Conservation (phyloP, 2,113 vertebrate species). For the Accipiter cooperii region DNA sequence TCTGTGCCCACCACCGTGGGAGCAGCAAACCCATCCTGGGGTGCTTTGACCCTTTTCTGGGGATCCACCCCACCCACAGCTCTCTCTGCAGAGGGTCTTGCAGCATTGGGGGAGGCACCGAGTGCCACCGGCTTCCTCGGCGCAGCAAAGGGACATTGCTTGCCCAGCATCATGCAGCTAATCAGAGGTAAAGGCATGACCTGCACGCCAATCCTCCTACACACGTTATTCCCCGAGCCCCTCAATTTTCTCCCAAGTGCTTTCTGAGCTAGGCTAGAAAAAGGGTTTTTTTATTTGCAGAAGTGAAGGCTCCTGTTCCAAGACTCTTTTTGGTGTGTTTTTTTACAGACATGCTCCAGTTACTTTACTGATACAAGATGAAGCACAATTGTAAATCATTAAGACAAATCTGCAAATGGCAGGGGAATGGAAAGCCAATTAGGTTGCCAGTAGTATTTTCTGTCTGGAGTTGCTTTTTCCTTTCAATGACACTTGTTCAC, state of each 20-base stretch:
- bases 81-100: neutral
- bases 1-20: neutral
- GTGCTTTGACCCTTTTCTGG: neutral
- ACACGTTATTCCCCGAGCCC: too few relatives aligned
- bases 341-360: neutral
- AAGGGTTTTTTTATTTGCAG: neutral
- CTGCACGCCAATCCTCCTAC: neutral
- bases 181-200: neutral
- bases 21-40: neutral
- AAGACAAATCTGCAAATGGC: neutral
- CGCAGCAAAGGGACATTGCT: neutral
- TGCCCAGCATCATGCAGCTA: neutral
- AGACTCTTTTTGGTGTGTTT: neutral
- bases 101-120: neutral
- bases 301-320: neutral
- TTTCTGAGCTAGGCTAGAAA: neutral
- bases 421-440: neutral
- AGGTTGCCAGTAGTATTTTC: neutral
- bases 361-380: neutral
- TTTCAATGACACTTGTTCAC: neutral
- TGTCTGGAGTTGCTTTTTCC: neutral
- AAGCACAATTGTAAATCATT: neutral
- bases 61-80: neutral
- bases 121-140: neutral
- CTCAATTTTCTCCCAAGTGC: neutral